Percentiles rank a stretch among this genome's conserved stretches.
These are phyloP conservation scores for Notothenia rossii DNA, from an alignment of 2,113 vertebrate species.

Conservation along the genomic window DNA sequence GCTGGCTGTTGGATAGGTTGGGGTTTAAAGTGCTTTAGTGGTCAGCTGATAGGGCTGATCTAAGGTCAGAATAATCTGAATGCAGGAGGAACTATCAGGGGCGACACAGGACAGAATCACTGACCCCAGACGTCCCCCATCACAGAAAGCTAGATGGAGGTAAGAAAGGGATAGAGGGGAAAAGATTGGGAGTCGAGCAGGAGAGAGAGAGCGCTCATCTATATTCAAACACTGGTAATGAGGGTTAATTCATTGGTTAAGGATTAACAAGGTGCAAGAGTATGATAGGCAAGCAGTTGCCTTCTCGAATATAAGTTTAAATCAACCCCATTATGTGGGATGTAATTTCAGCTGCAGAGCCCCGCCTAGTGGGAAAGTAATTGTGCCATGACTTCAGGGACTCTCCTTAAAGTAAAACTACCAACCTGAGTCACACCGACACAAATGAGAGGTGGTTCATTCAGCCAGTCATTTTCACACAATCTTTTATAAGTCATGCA, in stretches of 20 bases:
- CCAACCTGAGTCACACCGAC: slow-evolving; percentile 5
- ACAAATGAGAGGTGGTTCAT: slow-evolving; percentile 5
- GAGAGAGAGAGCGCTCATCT: slow-evolving; percentile 83
- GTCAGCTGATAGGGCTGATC: slow-evolving; percentile 83
- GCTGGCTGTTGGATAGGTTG: slow-evolving; percentile 59
- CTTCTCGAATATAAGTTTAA: slow-evolving; percentile 93
- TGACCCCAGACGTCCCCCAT: slow-evolving; percentile 95
- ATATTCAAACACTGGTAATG: slow-evolving; percentile 95
- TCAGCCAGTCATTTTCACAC: slow-evolving; percentile 8
- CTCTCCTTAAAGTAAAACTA: slow-evolving; percentile 55
- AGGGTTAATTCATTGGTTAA: slow-evolving; percentile 98
- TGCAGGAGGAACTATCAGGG: slow-evolving; percentile 91
- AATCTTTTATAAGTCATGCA: slow-evolving; percentile 4
- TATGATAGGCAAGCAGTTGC: slow-evolving; percentile 96
- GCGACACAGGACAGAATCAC: slow-evolving; percentile 92
- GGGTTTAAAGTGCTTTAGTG: slow-evolving; percentile 70
- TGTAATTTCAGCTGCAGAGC: slow-evolving; percentile 72
- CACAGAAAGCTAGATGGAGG: slow-evolving; percentile 86
- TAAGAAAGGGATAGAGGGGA: slow-evolving; percentile 50
- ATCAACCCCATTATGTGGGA: slow-evolving; percentile 94
- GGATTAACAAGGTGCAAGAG: slow-evolving; percentile 97
- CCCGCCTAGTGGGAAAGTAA: slow-evolving; percentile 68
- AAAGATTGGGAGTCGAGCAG: slow-evolving; percentile 39
- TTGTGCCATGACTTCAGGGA: slow-evolving; percentile 57
- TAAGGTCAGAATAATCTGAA: slow-evolving; percentile 92